Evolutionary conservation across 2,113 vertebrate species (phyloP).

Genomic region (Choloepus hoffmanni): DNA sequence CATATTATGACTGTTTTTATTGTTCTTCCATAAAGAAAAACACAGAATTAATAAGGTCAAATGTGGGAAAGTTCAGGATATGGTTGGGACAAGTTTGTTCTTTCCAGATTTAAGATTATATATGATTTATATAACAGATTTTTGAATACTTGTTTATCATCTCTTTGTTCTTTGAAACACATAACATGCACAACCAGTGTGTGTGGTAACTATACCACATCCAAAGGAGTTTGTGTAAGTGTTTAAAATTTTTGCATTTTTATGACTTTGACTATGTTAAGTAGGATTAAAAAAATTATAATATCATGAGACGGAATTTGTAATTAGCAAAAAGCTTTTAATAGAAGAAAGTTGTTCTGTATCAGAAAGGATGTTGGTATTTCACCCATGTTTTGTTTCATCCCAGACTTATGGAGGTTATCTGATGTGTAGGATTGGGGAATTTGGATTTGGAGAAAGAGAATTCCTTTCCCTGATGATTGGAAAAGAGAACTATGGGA

Average conservation of each 20-base stretch:
- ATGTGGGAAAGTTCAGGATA: background rate
- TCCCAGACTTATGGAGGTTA: background rate
- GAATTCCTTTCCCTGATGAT: background rate
- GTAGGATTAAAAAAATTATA: background rate
- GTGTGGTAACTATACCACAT: background rate
- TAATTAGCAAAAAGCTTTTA: background rate
- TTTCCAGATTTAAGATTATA: background rate
- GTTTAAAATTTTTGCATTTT: background rate
- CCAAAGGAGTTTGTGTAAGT: background rate
- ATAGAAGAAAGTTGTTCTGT: background rate
- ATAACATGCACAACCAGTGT: background rate
- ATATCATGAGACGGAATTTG: slow-evolving; percentile 11
- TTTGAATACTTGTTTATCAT: background rate
- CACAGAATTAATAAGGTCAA: slow-evolving; percentile 34
- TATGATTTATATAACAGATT: background rate
- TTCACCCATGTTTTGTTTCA: background rate
- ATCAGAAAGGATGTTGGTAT: background rate
- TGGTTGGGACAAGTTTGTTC: background rate
- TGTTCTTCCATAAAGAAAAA: background rate
- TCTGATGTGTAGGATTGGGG: background rate
- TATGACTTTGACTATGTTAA: background rate
- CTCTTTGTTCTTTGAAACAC: background rate
- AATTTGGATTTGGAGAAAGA: background rate
- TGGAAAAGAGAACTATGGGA: background rate
- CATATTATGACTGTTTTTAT: background rate